Evolutionary conservation across 2,797 vertebrate species (phyloP), one percentile per base, ranked within the genome.

Genomic region (Lateolabrax maculatus): DNA sequence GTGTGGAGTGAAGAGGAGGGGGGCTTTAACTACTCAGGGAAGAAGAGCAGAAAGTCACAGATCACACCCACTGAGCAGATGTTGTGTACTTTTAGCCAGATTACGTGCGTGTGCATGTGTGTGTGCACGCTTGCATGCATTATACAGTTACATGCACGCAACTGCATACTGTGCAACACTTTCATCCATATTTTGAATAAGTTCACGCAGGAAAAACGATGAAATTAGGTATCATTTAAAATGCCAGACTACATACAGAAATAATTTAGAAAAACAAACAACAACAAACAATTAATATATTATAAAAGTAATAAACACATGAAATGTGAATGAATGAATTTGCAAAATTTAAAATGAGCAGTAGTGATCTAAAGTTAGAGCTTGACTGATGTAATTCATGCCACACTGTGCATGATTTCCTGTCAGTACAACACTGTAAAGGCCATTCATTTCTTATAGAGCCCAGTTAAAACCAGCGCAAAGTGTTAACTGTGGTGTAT

Each of bases 11-110:
- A 25, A 29, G 71, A 63, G 74, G 49, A 49, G 23, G 34, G 36
- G 43, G 62, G 56, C 23, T 77, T 62, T 34, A 84, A 58, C 65
- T 55, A 80, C 56, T 58, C 55, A 51, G 65, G 43, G 39, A 80
- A 51, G 55, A 84, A 29, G 41, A 82, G 86, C 71, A 83, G 18
- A 71, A 81, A 88, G 72, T 81, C 82, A 84, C 9, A 71, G 65
- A 73, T 90, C 82, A 77, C 75, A 80, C 46, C 79, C 73, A 88
- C 73, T 3, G 55, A 90, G 80, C 84, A 86, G 88, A 91, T 92
- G 87, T 84, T 85, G 29, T 71, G 6, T 72, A 80, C 82, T 79
- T 75, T 74, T 19, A 84, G 64, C 66, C 65, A 83, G 81, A 84
- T 75, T 77, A 55, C 64, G 58, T 43, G 27, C n/a, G 18, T 43